Evolutionary conservation across 2,888 invertebrate genomes (phyloP), one percentile per base, ranked within the genome.

Genomic region (Ceraclea dissimilis): DNA sequence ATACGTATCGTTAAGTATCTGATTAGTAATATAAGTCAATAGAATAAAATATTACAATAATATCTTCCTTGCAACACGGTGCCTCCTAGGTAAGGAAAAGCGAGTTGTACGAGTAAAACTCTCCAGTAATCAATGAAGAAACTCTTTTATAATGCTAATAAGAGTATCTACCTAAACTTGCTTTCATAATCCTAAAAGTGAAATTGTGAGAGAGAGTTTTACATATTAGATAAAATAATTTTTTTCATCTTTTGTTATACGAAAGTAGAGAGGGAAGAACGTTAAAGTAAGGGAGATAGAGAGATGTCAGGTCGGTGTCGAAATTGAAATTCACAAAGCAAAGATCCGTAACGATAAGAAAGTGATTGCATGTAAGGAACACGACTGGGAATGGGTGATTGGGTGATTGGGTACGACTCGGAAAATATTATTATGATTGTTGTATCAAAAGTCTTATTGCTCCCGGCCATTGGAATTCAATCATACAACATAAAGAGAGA

Each of bases 321-420:
- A 56, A 60, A 58, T 60, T 60, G 52, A 60, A 58, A 60, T 60
- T 60, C 60, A 52, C 54, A 44, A 49, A 54, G 56, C 60, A 57
- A 51, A 60, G 54, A 56, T 56, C 50, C 51, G 34, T 44, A 56
- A 58, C 58, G 60, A 60, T 58, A 60, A 58, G 53, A 52, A 39
- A 20, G 33, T 8, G 46, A 46, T 19, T 18, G 46, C 19, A 46
- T 46, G 46, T 19, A 11, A 19, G 46, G 16, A 19, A 16, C n/a
- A 39, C 16, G 13, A 39, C 13, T 17, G 18, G 46, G 46, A 11
- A 11, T 17, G 46, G 46, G 46, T 46, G 49, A 26, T 10, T 49
- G 26, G 21, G 49, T 47, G 48, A 26, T 19, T 26, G 54, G 58
- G 56, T 56, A 58, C 61, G 58, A 57, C 33, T 48, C 60, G 46